Conservation (phyloP, 2,113 vertebrate species). For the Trinectes maculatus region DNA sequence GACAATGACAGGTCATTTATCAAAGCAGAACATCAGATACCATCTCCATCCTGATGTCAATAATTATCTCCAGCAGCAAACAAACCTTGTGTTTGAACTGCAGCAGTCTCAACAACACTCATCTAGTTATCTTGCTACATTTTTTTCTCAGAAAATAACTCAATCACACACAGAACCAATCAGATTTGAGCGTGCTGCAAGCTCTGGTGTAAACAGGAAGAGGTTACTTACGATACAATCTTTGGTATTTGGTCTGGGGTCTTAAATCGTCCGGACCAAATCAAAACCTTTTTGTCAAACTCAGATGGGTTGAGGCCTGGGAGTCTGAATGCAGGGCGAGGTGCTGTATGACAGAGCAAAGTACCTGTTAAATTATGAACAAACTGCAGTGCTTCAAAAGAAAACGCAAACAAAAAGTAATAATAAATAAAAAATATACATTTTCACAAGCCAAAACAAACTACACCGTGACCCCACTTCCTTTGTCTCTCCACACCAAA, state of each 20-base stretch:
- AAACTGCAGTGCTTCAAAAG: not conserved
- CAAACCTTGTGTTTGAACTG: slow-evolving; percentile 55
- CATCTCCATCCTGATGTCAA: slow-evolving; percentile 46
- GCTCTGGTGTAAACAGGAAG: slow-evolving; percentile 74
- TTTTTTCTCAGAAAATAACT: slow-evolving; percentile 43
- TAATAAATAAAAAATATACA: not conserved
- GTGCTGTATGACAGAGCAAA: slow-evolving; percentile 42
- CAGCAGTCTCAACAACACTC: not conserved
- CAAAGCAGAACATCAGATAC: slow-evolving; percentile 46
- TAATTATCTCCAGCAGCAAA: slow-evolving; percentile 56
- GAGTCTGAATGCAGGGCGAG: slow-evolving; percentile 66
- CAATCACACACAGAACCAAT: slow-evolving; percentile 37
- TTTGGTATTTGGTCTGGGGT: slow-evolving; percentile 90
- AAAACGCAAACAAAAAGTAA: slow-evolving; percentile 4
- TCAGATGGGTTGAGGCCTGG: slow-evolving; percentile 86
- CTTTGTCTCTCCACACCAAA: slow-evolving; percentile 24
- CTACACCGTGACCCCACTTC: slow-evolving; percentile 27
- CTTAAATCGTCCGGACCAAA: slow-evolving; percentile 93
- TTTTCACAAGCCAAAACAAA: slow-evolving; percentile 40
- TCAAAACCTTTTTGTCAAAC: slow-evolving; percentile 85
- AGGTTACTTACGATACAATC: slow-evolving; percentile 88
- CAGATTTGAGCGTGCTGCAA: slow-evolving; percentile 13
- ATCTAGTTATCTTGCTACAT: slow-evolving; percentile 40
- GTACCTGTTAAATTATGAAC: no score
- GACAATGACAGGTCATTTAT: slow-evolving; percentile 41